phyloP scores from a whole-genome alignment of 2,888 invertebrate genomes.

The Nasonovia ribisnigri region DNA sequence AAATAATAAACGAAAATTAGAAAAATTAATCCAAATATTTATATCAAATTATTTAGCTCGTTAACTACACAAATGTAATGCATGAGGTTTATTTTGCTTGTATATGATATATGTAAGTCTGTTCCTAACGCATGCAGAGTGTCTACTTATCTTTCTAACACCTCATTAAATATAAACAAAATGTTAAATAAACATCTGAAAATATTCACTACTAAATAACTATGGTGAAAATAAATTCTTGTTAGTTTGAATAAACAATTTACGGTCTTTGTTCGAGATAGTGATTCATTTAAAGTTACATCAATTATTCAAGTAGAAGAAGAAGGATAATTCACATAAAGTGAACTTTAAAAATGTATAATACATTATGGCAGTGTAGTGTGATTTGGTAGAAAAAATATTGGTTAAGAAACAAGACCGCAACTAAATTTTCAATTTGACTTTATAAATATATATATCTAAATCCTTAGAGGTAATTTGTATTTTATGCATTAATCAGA shows the following conservation, averaged over 20 bases:
- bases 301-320: neutral
- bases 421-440: constrained; percentile 15
- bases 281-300: neutral
- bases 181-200: neutral
- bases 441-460: neutral
- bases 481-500: neutral
- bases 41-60: neutral
- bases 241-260: neutral
- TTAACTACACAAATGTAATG: neutral
- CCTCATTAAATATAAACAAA: constrained; percentile 14
- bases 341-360: constrained; percentile 38
- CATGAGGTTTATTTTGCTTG: neutral
- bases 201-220: neutral
- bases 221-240: neutral
- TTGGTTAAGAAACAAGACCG: neutral
- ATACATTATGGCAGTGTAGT: neutral
- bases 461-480: neutral
- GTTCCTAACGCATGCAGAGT: neutral
- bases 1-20: neutral
- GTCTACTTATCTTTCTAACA: neutral
- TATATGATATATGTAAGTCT: neutral
- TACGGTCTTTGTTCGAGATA: neutral
- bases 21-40: neutral
- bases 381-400: neutral
- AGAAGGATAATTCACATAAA: neutral